These are phyloP conservation scores for Corythoichthys intestinalis DNA, from an alignment of 2,113 vertebrate species.

Conservation along the genomic window DNA sequence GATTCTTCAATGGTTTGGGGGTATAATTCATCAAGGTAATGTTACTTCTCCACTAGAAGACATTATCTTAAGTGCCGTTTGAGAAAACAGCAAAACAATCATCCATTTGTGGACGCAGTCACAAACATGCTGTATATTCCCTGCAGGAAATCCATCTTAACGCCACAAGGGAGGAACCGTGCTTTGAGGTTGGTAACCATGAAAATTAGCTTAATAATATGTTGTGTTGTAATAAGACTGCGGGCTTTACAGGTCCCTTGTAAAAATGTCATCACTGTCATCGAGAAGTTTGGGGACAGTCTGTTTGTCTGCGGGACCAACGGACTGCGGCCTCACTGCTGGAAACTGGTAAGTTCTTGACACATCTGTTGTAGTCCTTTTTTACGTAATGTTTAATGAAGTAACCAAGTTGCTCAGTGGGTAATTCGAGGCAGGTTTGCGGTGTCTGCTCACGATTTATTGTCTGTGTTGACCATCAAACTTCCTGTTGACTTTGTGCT, in stretches of 20 bases:
- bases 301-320: slow-evolving; percentile 71
- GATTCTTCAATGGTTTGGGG: background rate
- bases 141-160: slow-evolving; percentile 52
- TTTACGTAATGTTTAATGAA: background rate
- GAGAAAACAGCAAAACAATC: background rate
- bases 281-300: slow-evolving; percentile 60
- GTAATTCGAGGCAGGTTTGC: slow-evolving; percentile 11
- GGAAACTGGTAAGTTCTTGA: slow-evolving; percentile 63
- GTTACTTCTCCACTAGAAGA: background rate
- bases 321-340: slow-evolving; percentile 58
- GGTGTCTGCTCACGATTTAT: background rate
- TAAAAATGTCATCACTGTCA: slow-evolving; percentile 64
- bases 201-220: background rate
- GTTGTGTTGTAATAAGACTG: background rate
- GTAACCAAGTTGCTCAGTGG: background rate
- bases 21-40: background rate
- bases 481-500: slow-evolving; percentile 32
- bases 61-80: slow-evolving; percentile 8
- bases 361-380: background rate
- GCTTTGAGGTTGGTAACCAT: slow-evolving; percentile 54
- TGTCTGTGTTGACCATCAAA: background rate
- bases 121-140: background rate
- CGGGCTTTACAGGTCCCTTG: slow-evolving; percentile 50
- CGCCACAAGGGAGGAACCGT: slow-evolving; percentile 9
- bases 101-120: background rate